Evolutionary conservation across 2,888 invertebrate species (phyloP).

Genomic region (Temnothorax rugatulus): DNA sequence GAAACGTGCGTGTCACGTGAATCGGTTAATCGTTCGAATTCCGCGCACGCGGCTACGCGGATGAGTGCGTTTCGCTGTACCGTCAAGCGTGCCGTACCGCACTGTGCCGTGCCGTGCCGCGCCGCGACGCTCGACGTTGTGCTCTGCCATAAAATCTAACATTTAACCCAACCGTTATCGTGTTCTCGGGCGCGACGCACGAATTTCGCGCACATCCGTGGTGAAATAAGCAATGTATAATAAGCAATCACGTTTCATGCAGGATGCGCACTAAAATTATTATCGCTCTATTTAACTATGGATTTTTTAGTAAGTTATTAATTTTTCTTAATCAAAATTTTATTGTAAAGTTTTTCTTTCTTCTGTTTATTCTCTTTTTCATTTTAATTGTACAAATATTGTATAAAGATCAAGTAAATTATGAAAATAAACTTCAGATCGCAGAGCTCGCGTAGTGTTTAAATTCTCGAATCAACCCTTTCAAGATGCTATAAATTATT

Average conservation of each 20-base stretch:
- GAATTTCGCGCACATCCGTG: neutral
- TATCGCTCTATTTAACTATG: neutral
- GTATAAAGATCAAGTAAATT: neutral
- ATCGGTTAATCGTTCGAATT: constrained; percentile 67
- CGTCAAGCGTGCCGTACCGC: constrained; percentile 47
- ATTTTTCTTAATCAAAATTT: neutral
- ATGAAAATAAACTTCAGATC: neutral
- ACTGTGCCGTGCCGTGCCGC: constrained; percentile 9
- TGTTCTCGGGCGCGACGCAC: constrained; percentile 26
- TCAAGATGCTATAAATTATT: neutral
- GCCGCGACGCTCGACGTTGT: constrained; percentile 21
- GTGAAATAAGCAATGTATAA: neutral
- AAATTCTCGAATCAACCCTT: neutral
- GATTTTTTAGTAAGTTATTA: neutral
- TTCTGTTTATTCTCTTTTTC: neutral
- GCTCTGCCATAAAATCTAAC: constrained; percentile 70
- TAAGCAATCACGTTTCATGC: constrained; percentile 3
- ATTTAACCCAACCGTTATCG: constrained; percentile 62
- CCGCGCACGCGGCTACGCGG: constrained; percentile 60
- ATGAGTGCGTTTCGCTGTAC: constrained; percentile 75
- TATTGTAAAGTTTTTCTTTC: neutral
- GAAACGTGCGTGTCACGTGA: constrained; percentile 55
- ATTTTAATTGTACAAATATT: neutral
- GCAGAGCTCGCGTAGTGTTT: neutral
- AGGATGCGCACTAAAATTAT: neutral